Percentiles rank a stretch among this genome's conserved stretches.
These are phyloP conservation scores for Drosophila melanica DNA, from an alignment of 1,140 invertebrate species.

Conservation along the genomic window DNA sequence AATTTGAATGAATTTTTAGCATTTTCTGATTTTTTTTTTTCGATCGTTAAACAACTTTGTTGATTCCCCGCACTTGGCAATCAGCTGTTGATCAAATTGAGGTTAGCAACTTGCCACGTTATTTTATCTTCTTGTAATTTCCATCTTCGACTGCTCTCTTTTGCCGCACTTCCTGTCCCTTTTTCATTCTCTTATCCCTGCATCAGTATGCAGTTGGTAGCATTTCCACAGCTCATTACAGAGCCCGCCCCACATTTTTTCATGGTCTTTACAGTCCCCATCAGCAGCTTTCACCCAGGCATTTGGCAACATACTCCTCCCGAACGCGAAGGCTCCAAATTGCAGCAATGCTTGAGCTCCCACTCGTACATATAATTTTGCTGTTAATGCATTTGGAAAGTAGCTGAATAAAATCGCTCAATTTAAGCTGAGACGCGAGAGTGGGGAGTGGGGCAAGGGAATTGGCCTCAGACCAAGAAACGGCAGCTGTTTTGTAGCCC, in stretches of 20 bases:
- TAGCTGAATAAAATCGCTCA: conserved; percentile 47
- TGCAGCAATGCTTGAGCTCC: conserved; percentile 1
- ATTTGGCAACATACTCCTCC: conserved; percentile 9
- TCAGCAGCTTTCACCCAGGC: conserved; percentile 40
- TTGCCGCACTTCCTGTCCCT: background rate
- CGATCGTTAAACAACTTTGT: too few relatives aligned
- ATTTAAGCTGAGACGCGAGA: conserved; percentile 16
- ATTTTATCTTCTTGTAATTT: background rate
- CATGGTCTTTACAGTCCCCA: conserved; percentile 11
- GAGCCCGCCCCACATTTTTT: conserved; percentile 34
- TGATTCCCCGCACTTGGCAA: background rate
- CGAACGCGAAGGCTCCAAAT: background rate
- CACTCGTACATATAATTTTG: conserved; percentile 33
- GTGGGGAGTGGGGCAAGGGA: conserved; percentile 12
- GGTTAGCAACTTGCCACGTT: background rate
- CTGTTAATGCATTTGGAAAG: conserved; percentile 56
- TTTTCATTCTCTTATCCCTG: background rate
- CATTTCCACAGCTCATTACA: conserved; percentile 47
- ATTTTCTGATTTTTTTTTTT: too few relatives aligned
- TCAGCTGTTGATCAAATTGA: background rate
- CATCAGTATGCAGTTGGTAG: background rate
- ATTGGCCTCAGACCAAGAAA: conserved; percentile 27
- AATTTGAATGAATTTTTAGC: too few relatives aligned
- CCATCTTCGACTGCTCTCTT: background rate
- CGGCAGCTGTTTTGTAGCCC: conserved; percentile 57